Evolutionary conservation across 2,888 invertebrate genomes (phyloP), one percentile per base, ranked within the genome.

Genomic region (Drosophila infuscata): DNA sequence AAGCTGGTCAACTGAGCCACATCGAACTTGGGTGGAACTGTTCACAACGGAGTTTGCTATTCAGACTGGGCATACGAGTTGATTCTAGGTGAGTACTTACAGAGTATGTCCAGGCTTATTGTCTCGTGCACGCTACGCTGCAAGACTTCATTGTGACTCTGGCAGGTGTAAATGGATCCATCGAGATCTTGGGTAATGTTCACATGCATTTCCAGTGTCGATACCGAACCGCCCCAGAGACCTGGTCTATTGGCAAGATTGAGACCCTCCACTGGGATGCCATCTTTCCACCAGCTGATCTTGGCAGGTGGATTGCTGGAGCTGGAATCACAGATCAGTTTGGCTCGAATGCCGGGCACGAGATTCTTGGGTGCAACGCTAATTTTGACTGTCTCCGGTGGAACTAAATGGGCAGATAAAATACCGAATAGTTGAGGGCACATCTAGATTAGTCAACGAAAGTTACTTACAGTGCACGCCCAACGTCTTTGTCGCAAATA

Each of bases 221-320:
- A 92, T 2, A 92, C 92, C 0, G 92, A 88, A 5, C 92, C 92
- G 30, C 92, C 92, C 92, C 92, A 92, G 6, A 92, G 84, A 0
- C 92, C 92, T 0, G 92, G 91, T 11, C 91, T 82, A 25, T 91
- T 92, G n/a, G 92, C 90, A 57, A 91, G 72, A 69, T 92, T 92
- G 0, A 92, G 81, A 20, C 92, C 92, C 60, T 92, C 92, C 1
- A 92, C 92, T 0, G 92, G 92, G 41, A 92, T 92, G 32, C 92
- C 92, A 60, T 92, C 92, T 66, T 92, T 92, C 92, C 92, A 92
- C 92, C 92, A 92, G 11, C 92, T 92, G 0, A 92, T 90, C 56
- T 91, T 87, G 5, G 92, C 92, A 0, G 92, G 92, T 0, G 92
- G 92, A 83, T 92, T 92, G 43, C 92, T 92, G 0, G 92, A 92